Percentiles rank a stretch among this genome's conserved stretches.
Conservation (phyloP, 2,797 vertebrate species). For the Antennarius maculatus region DNA sequence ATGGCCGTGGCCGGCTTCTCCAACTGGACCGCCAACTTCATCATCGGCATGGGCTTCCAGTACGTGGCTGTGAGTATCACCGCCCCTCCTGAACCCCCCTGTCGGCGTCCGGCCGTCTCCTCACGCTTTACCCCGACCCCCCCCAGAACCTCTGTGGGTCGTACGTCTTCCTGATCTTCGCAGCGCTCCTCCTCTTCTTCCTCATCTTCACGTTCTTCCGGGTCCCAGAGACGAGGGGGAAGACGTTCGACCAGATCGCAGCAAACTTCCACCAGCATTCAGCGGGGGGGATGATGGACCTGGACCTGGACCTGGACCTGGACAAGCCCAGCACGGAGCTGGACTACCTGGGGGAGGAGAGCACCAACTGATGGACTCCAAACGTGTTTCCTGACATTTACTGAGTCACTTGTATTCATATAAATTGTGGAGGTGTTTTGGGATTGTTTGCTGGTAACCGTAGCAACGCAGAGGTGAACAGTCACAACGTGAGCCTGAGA, state of each 20-base stretch:
- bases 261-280: conserved; percentile 79
- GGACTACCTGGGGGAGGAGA: conserved; percentile 84
- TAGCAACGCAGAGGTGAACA: conserved; percentile 5
- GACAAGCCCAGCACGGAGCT: conserved; percentile 88
- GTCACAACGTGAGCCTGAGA: conserved; percentile 22
- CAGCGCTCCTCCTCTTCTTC: conserved; percentile 86
- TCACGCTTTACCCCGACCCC: background rate
- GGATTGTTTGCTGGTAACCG: conserved; percentile 3
- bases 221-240: conserved; percentile 90
- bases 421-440: conserved; percentile 42
- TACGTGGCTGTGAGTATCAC: conserved; percentile 86
- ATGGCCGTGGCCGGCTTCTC: conserved; percentile 89
- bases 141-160: conserved; percentile 81
- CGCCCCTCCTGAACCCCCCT: background rate
- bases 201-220: conserved; percentile 91
- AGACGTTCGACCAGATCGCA: conserved; percentile 91
- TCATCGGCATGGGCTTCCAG: conserved; percentile 91
- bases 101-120: background rate
- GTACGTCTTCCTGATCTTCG: conserved; percentile 93
- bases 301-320: conserved; percentile 76
- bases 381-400: conserved; percentile 51
- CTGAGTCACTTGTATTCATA: conserved; percentile 45
- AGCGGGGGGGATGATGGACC: conserved; percentile 80
- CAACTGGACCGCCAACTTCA: conserved; percentile 94
- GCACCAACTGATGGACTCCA: conserved; percentile 68